Evolutionary conservation across 2,113 vertebrate genomes (phyloP).

Genomic region (Pungitius pungitius): DNA sequence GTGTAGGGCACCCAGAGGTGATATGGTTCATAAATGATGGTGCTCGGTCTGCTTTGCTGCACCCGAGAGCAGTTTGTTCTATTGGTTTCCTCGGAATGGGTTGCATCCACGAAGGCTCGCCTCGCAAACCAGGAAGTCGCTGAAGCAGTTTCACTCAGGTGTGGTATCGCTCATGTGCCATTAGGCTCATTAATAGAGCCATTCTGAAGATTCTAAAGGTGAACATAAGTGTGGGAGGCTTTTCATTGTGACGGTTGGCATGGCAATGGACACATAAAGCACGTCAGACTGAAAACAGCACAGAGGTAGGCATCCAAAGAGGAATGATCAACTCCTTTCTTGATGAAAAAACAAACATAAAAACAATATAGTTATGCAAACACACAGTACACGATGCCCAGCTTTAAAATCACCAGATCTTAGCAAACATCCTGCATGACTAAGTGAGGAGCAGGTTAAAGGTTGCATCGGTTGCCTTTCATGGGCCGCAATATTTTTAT

Average conservation of each 20-base stretch:
- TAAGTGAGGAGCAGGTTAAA: conserved; percentile 71
- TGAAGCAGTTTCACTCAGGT: conserved; percentile 69
- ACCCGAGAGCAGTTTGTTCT: conserved; percentile 81
- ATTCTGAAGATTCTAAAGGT: conserved; percentile 51
- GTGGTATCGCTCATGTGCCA: conserved; percentile 67
- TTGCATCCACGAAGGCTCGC: conserved; percentile 57
- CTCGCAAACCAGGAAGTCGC: conserved; percentile 70
- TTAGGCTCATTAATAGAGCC: conserved; percentile 66
- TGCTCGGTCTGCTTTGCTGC: conserved; percentile 77
- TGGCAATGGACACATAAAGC: conserved; percentile 15
- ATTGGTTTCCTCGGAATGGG: conserved; percentile 80
- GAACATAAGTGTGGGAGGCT: conserved; percentile 23
- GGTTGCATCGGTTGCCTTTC: conserved; percentile 68
- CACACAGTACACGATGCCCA: conserved; percentile 4
- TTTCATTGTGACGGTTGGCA: conserved; percentile 30
- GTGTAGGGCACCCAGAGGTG: conserved; percentile 64
- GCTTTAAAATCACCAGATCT: conserved; percentile 44
- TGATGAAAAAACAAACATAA: not conserved
- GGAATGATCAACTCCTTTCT: not conserved
- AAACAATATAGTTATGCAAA: conserved; percentile 12
- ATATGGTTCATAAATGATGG: conserved; percentile 73
- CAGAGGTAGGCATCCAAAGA: not conserved
- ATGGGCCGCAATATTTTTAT: conserved; percentile 70
- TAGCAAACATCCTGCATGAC: conserved; percentile 61
- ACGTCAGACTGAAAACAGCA: not conserved